Evolutionary conservation across 2,113 vertebrate species (phyloP).

Genomic region (Oncorhynchus mykiss): DNA sequence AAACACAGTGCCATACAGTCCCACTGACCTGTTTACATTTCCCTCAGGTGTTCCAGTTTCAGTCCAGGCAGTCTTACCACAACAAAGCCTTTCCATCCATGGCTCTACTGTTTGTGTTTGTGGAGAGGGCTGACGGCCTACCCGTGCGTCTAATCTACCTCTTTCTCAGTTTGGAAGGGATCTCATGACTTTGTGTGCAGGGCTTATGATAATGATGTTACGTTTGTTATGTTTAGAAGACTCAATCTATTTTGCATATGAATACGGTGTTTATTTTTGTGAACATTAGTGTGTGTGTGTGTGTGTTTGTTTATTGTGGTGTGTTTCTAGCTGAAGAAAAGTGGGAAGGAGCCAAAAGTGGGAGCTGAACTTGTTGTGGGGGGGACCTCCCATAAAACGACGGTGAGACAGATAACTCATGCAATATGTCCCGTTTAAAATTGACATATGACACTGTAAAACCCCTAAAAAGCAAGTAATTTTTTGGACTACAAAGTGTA

Average conservation of each 20-base stretch:
- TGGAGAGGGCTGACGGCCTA: conserved; percentile 80
- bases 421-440: neutral
- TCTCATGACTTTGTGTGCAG: neutral
- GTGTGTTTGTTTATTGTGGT: conserved; percentile 11
- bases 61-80: conserved; percentile 76
- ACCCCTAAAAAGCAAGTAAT: no score
- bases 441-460: no score
- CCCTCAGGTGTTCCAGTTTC: conserved; percentile 77
- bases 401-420: conserved; percentile 67
- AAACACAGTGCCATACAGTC: neutral
- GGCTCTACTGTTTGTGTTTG: conserved; percentile 80
- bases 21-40: neutral
- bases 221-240: no score
- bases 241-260: no score
- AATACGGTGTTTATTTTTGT: neutral
- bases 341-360: conserved; percentile 82
- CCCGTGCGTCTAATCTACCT: conserved; percentile 73
- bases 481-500: no score
- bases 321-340: conserved; percentile 80
- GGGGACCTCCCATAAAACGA: conserved; percentile 77
- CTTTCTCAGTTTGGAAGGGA: neutral
- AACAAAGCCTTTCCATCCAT: conserved; percentile 81
- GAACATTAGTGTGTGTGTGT: neutral
- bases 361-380: conserved; percentile 75
- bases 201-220: no score